Base-by-base conservation (phyloP, 1,140 invertebrate species). In the Drosophila oshimai region DNA sequence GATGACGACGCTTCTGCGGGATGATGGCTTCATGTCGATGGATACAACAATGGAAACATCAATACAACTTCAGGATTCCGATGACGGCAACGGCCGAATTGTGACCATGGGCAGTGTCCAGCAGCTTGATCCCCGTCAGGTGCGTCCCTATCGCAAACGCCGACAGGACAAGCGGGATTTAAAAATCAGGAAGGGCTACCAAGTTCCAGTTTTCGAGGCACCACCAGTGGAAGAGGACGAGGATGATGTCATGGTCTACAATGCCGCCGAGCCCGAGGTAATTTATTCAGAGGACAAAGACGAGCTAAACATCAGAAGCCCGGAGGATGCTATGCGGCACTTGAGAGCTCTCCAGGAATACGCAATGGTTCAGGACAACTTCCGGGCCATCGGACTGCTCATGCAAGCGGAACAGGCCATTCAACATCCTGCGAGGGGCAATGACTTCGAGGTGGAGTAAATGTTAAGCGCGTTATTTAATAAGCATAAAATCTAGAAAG, bases 301-400 rank as follows among this genome's bases (percentile, higher is more conserved):
- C 1, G 58, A 62, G 37, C 9, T 62, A 1, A 60, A 53, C n/a
- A 62, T 62, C 1, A 10, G 13, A 28, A 60, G n/a, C 28, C 10
- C 4, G 0, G 58, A 62, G 3, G 76, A 81, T n/a, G 84, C 79
- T 0, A 3, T 89, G 13, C 34, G 29, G 36, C 70, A 77, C 33
- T 18, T 89, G 4, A 57, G 58, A 12, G 79, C 60, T 0, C 31
- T 89, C 2, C 79, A 78, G 42, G 86, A 89, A 12, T 89, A 72
- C 15, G 84, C 79, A 5, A 72, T 89, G 76, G 6, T 84, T 3
- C 60, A 71, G 34, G 75, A 89, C 4, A 89, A 89, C 15, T 89
- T 72, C 31, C 45, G 84, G 3, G 86, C 86, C 0, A 89, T 83
- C 22, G 86, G 84, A n/a, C 47, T 89, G 13, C 45, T 89, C 4